phyloP scores from a whole-genome alignment of 2,113 vertebrate species.

The Dasyornis broadbenti region DNA sequence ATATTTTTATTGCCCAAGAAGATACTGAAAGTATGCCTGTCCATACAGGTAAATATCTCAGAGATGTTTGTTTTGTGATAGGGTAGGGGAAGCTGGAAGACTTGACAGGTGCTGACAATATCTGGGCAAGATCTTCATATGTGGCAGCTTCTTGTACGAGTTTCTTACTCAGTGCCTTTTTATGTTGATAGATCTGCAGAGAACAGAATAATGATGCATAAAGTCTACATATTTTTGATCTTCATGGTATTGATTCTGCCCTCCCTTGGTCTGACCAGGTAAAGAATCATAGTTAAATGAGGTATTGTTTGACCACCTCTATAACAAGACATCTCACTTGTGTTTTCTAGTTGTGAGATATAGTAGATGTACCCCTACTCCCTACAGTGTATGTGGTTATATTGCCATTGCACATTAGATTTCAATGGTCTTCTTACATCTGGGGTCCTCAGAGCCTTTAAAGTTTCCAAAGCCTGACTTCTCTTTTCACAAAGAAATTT shows the following conservation, averaged over 20 bases:
- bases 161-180: neutral
- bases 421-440: neutral
- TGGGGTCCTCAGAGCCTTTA: neutral
- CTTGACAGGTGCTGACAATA: neutral
- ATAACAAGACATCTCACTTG: neutral
- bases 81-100: neutral
- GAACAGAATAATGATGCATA: conserved; percentile 92
- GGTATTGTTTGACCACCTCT: neutral
- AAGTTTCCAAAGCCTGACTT: neutral
- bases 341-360: neutral
- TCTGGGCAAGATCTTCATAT: neutral
- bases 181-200: conserved; percentile 79
- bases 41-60: neutral
- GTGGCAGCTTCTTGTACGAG: neutral
- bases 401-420: neutral
- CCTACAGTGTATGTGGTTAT: neutral
- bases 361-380: neutral
- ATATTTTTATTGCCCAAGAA: neutral
- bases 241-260: conserved; percentile 98
- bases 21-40: neutral
- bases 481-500: neutral
- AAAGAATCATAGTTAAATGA: neutral
- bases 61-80: neutral
- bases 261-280: conserved; percentile 96
- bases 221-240: conserved; percentile 93